These are phyloP conservation scores for Lepus townsendii DNA, from an alignment of 2,797 vertebrate species.

Conservation along the genomic window DNA sequence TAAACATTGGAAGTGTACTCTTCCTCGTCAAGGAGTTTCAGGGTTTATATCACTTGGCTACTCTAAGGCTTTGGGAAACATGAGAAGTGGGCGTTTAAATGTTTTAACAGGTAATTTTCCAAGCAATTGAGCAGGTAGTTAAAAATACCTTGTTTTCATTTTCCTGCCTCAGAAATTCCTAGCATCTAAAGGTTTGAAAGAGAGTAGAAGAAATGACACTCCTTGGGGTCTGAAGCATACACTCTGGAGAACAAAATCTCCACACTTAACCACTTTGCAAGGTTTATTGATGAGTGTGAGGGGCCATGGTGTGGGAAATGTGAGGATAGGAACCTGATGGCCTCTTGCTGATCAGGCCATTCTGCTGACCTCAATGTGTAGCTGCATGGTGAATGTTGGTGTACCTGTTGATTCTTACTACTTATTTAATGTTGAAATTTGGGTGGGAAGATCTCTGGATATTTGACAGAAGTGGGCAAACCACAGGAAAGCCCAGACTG, in stretches of 20 bases:
- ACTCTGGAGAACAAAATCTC: neutral
- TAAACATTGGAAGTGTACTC: conserved; percentile 82
- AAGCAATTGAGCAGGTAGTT: conserved; percentile 81
- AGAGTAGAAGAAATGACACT: conserved; percentile 25
- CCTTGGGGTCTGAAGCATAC: neutral
- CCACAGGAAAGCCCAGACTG: neutral
- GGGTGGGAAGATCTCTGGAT: neutral
- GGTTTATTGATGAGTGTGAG: neutral
- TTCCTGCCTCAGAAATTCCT: conserved; percentile 74
- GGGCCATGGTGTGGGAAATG: neutral
- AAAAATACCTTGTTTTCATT: conserved; percentile 84
- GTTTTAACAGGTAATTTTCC: conserved; percentile 81
- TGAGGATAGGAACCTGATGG: neutral
- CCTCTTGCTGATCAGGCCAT: neutral
- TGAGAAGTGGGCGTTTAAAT: conserved; percentile 78
- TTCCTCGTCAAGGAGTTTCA: conserved; percentile 84
- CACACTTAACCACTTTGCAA: neutral
- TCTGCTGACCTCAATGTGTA: conserved; percentile 29
- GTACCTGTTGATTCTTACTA: conserved; percentile 19
- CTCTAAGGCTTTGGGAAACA: conserved; percentile 75
- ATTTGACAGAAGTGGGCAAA: neutral
- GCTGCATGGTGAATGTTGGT: neutral
- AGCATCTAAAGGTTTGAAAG: conserved; percentile 64
- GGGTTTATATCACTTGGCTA: conserved; percentile 78
- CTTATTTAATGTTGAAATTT: neutral